Evolutionary conservation across 23 tunicate genomes (phyloP).

Genomic region (Phallusia fumigata): DNA sequence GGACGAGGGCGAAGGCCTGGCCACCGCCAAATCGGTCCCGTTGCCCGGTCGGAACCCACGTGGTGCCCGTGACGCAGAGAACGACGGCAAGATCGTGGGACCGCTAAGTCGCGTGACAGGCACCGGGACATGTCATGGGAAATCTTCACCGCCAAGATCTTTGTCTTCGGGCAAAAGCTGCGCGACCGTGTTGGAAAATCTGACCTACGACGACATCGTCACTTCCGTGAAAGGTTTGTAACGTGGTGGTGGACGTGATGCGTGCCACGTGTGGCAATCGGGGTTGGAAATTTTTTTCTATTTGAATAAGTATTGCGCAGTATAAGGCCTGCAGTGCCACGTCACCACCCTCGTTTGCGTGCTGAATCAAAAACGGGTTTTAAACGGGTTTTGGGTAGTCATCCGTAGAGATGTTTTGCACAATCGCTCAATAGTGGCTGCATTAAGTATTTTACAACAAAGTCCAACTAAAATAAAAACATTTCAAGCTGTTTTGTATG

Average conservation of each 20-base stretch:
- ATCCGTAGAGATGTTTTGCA: too few relatives aligned
- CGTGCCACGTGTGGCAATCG: neutral
- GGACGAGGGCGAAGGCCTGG: neutral
- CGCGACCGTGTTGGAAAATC: neutral
- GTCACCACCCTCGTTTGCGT: too few relatives aligned
- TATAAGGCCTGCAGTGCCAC: too few relatives aligned
- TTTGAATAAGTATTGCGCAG: too few relatives aligned
- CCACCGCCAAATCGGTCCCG: neutral
- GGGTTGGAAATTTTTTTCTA: too few relatives aligned
- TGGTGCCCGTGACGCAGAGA: neutral
- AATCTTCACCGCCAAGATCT: neutral
- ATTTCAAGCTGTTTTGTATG: too few relatives aligned
- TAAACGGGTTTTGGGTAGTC: too few relatives aligned
- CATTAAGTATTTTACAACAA: too few relatives aligned
- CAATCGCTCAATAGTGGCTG: too few relatives aligned
- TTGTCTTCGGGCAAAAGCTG: neutral
- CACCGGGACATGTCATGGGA: too few relatives aligned
- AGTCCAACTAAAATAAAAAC: too few relatives aligned
- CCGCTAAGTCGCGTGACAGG: neutral
- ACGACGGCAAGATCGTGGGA: neutral
- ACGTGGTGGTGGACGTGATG: neutral
- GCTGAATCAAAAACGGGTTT: too few relatives aligned
- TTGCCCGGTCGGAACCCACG: neutral
- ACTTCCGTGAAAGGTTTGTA: neutral
- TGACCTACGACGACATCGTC: neutral